Conservation (phyloP, 2,888 invertebrate species). For the Ophion slaviceki region DNA sequence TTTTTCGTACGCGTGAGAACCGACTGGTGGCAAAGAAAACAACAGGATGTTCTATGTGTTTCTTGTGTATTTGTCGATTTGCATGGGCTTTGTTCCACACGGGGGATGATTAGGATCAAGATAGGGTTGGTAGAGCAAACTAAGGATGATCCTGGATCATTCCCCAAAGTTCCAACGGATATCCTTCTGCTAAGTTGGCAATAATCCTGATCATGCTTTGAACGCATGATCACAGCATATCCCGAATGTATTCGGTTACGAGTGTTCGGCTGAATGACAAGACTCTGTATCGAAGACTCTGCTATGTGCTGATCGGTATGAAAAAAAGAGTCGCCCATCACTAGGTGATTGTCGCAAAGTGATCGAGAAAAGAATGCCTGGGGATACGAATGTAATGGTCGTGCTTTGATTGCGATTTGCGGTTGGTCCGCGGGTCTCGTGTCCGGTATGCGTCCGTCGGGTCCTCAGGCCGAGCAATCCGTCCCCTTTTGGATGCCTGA, state of each 20-base stretch:
- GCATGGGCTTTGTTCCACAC: neutral
- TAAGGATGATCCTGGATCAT: neutral
- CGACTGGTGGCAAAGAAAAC: neutral
- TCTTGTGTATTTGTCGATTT: neutral
- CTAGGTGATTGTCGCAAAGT: conserved; percentile 2
- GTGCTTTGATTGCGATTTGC: conserved; percentile 75
- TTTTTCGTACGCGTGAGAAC: conserved; percentile 4
- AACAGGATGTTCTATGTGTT: neutral
- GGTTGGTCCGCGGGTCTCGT: conserved; percentile 72
- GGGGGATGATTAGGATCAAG: conserved; percentile 1
- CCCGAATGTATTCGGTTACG: neutral
- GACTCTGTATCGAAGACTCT: neutral
- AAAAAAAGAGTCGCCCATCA: conserved; percentile 34
- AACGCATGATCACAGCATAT: neutral
- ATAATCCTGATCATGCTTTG: neutral
- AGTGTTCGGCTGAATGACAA: neutral
- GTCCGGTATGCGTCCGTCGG: conserved; percentile 79
- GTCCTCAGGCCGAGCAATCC: conserved; percentile 78
- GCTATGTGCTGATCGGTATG: conserved; percentile 3
- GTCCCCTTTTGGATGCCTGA: conserved; percentile 77
- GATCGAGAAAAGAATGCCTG: conserved; percentile 47
- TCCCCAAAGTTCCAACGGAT: neutral
- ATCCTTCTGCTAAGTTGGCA: neutral
- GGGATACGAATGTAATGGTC: conserved; percentile 17
- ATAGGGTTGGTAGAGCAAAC: neutral